phyloP scores from a whole-genome alignment of 1,140 invertebrate genomes.

The Battus philenor region DNA sequence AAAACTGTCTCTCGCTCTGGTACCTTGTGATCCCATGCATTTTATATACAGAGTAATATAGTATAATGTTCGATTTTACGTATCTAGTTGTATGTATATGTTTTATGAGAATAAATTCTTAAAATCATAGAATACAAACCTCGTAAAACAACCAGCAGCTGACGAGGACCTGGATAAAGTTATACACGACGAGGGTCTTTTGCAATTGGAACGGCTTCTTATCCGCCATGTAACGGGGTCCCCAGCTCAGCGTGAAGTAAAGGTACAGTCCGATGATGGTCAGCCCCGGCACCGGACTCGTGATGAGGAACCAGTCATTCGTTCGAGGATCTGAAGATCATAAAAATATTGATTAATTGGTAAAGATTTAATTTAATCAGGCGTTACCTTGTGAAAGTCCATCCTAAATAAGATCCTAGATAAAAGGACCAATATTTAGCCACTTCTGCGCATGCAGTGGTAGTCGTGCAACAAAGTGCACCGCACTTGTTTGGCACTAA shows the following conservation, averaged over 20 bases:
- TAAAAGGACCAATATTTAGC: no score
- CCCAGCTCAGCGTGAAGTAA: slow-evolving; percentile 84
- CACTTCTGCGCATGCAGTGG: no score
- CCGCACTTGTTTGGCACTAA: no score
- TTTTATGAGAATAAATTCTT: background rate
- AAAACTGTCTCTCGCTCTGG: no score
- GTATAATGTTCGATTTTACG: no score
- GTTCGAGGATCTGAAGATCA: slow-evolving; percentile 84
- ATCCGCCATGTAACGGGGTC: slow-evolving; percentile 87
- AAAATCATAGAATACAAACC: no score
- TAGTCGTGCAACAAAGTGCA: no score
- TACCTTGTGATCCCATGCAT: no score
- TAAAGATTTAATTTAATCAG: no score
- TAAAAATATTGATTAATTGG: slow-evolving; percentile 16
- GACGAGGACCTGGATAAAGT: slow-evolving; percentile 86
- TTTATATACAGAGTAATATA: no score
- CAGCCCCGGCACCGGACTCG: slow-evolving; percentile 84
- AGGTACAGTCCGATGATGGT: slow-evolving; percentile 82
- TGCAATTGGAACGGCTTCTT: slow-evolving; percentile 87
- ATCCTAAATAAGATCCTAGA: no score
- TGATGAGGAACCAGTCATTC: slow-evolving; percentile 90
- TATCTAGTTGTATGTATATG: background rate
- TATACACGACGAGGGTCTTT: slow-evolving; percentile 87
- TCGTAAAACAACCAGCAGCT: slow-evolving; percentile 86
- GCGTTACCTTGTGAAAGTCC: no score